Evolutionary conservation across 1,140 invertebrate genomes (phyloP).

Genomic region (Piezodorus guildinii): DNA sequence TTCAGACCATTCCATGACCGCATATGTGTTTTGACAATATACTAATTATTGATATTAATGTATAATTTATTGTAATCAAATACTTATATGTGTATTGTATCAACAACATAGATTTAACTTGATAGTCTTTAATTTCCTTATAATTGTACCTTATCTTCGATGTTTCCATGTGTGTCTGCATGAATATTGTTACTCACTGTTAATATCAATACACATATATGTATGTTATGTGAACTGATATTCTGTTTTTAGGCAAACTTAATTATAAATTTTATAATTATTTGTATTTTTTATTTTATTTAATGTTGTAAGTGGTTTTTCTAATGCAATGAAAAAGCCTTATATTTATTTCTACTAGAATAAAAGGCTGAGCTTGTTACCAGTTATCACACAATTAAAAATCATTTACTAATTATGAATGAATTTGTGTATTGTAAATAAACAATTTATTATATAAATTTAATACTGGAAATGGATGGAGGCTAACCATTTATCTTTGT

Average conservation of each 20-base stretch:
- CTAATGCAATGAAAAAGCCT: slow-evolving; percentile 5
- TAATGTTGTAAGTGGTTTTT: slow-evolving; percentile 2
- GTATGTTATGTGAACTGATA: slow-evolving; percentile 2
- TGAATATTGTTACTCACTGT: slow-evolving; percentile 5
- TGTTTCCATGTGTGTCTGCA: slow-evolving; percentile 3
- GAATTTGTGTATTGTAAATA: slow-evolving; percentile 7
- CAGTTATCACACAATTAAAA: slow-evolving; percentile 4
- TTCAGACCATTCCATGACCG: slow-evolving; percentile 11
- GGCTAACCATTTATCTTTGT: slow-evolving; percentile 7
- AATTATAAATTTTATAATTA: slow-evolving; percentile 4
- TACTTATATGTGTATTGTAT: slow-evolving; percentile 11
- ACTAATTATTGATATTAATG: slow-evolving; percentile 1
- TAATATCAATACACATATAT: slow-evolving; percentile 5
- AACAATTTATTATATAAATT: neutral
- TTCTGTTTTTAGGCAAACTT: slow-evolving; percentile 12
- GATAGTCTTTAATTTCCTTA: too few relatives aligned
- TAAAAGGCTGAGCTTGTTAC: slow-evolving; percentile 11
- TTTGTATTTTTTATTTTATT: neutral
- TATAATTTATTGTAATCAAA: neutral
- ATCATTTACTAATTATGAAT: slow-evolving; percentile 5
- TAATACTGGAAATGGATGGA: neutral
- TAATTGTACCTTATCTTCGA: neutral
- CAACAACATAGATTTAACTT: neutral
- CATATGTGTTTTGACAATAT: slow-evolving; percentile 16
- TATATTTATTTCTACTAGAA: slow-evolving; percentile 3